A percentile compares a stretch with the other conserved stretches of the same genome.
phyloP scores from a whole-genome alignment of 2,113 vertebrate genomes.

The Megaceryle maxima region DNA sequence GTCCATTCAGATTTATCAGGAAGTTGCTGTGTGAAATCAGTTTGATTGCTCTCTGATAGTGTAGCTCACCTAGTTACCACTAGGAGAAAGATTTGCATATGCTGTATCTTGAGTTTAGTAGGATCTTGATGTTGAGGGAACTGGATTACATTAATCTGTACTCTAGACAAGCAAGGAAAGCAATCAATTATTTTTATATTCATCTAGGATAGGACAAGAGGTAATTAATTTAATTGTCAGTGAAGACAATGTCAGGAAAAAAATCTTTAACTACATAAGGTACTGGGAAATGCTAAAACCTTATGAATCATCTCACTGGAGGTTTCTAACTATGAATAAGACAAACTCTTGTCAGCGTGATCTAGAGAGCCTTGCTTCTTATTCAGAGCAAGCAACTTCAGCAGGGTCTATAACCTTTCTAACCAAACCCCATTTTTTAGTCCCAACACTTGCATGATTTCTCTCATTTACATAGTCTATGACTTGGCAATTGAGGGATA shows the following conservation, averaged over 20 bases:
- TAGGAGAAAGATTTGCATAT: neutral
- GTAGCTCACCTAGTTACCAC: neutral
- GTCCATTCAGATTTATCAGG: neutral
- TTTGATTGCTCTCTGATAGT: neutral
- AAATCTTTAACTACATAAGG: neutral
- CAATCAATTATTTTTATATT: neutral
- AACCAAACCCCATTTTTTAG: neutral
- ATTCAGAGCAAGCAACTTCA: neutral
- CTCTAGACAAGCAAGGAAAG: neutral
- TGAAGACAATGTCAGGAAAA: neutral
- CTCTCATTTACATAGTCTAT: neutral
- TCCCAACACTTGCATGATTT: neutral
- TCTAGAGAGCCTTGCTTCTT: neutral
- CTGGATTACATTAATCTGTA: neutral
- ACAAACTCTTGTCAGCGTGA: neutral
- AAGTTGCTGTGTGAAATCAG: neutral
- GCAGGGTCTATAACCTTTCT: neutral
- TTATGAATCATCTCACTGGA: neutral
- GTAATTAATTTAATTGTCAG: conserved; percentile 4
- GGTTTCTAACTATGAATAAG: neutral
- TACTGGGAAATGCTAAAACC: neutral
- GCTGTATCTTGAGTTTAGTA: neutral
- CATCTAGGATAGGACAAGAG: neutral
- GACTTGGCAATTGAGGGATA: neutral
- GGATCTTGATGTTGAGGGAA: neutral